A percentile compares a stretch with the other conserved stretches of the same genome.
phyloP scores from a whole-genome alignment of 2,888 invertebrate genomes.

The Dilophus febrilis region DNA sequence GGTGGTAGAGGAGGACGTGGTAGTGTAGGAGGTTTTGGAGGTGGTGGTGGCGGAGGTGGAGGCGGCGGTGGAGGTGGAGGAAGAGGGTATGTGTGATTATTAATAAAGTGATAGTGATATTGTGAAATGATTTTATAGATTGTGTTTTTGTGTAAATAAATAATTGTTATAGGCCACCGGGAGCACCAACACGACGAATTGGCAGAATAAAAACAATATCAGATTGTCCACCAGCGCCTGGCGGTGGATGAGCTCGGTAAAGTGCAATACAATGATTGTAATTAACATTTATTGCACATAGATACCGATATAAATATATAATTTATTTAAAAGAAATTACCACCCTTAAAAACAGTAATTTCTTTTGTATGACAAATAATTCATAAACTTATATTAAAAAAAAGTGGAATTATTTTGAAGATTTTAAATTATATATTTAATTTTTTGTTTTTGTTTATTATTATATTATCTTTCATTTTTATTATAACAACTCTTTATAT shows the following conservation, averaged over 20 bases:
- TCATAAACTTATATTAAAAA: too few species aligned
- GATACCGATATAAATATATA: neutral
- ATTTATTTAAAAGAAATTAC: too few species aligned
- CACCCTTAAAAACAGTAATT: neutral
- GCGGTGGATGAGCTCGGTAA: slow-evolving; percentile 8
- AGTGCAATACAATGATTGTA: slow-evolving; percentile 1
- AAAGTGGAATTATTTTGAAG: too few species aligned
- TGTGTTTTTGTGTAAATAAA: neutral
- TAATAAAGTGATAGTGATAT: neutral
- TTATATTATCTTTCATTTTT: too few species aligned
- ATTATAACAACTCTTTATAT: too few species aligned
- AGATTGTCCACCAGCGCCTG: slow-evolving; percentile 7
- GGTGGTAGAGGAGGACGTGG: too few species aligned
- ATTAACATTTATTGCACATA: neutral
- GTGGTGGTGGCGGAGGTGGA: too few species aligned
- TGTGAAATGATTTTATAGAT: neutral
- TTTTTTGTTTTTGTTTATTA: too few species aligned
- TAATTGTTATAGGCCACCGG: neutral
- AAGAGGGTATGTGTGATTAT: slow-evolving; percentile 2
- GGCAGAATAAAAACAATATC: slow-evolving; percentile 7
- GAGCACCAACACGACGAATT: slow-evolving; percentile 2
- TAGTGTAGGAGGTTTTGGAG: neutral
- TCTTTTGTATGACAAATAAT: too few species aligned
- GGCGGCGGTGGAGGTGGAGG: neutral
- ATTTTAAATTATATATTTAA: too few species aligned